Conservation (phyloP, 37 sponge, comb jelly and placozoan genomes). For the Halichondria panicea region DNA sequence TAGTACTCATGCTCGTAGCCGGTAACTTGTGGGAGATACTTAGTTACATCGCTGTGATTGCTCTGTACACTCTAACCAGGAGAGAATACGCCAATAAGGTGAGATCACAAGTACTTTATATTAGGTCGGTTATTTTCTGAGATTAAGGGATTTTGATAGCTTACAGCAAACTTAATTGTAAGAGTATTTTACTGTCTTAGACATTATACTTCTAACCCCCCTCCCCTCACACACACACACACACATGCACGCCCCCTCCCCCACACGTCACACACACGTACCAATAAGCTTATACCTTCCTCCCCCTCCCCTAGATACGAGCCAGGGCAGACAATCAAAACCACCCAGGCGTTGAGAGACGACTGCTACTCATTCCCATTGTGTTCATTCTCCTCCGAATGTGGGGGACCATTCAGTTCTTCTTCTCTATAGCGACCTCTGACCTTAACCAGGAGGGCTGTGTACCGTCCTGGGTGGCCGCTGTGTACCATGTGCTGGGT, state of each 20-base stretch:
- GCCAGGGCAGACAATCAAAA: no score
- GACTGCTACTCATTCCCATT: conserved; percentile 43
- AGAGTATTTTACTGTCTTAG: no score
- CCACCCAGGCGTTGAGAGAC: conserved; percentile 7
- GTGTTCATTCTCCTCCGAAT: conserved; percentile 54
- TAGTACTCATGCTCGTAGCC: conserved; percentile 24
- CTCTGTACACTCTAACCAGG: conserved; percentile 28
- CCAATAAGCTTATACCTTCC: no score
- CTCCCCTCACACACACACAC: no score
- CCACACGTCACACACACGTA: no score
- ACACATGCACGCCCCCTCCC: no score
- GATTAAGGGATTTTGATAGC: no score
- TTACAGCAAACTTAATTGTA: no score
- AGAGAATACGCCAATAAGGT: conserved; percentile 34
- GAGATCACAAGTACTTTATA: no score
- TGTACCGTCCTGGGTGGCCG: background rate
- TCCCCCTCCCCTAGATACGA: no score
- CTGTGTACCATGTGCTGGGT: conserved; percentile 1
- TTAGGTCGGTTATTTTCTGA: background rate
- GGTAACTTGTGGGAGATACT: conserved; percentile 60
- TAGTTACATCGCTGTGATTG: conserved; percentile 27
- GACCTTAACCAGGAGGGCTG: background rate
- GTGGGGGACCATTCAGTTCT: conserved; percentile 64
- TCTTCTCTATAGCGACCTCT: conserved; percentile 13
- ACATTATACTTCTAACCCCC: no score